These are phyloP conservation scores for Scytalopus superciliaris DNA, from an alignment of 2,113 vertebrate genomes.

Conservation along the genomic window DNA sequence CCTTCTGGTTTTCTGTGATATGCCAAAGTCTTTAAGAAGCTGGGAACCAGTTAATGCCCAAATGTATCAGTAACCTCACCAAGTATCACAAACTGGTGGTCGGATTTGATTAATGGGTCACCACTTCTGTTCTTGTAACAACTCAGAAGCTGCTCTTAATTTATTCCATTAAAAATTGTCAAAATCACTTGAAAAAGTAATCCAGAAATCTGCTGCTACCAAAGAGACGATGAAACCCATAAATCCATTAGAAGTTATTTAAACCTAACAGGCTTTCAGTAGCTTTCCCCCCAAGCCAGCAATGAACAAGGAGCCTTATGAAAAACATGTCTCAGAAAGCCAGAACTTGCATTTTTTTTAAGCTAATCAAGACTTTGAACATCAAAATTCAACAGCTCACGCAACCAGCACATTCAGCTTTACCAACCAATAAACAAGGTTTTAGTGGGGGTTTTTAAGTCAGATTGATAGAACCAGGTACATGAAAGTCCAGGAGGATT, in stretches of 20 bases:
- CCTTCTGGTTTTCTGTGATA: too few species aligned
- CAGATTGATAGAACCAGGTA: too few species aligned
- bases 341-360: background rate
- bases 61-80: background rate
- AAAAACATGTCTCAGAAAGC: background rate
- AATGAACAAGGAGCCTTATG: background rate
- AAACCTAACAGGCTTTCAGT: background rate
- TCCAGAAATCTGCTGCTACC: background rate
- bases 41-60: too few species aligned
- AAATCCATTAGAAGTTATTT: background rate
- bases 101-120: background rate
- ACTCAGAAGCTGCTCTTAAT: background rate
- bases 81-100: background rate
- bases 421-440: background rate
- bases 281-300: fast-evolving
- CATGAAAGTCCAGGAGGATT: background rate
- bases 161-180: background rate
- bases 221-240: background rate
- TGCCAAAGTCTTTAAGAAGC: too few species aligned
- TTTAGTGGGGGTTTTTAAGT: background rate
- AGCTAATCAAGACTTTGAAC: background rate
- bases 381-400: background rate
- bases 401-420: background rate
- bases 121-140: background rate
- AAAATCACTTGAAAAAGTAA: background rate